Conservation (phyloP, 1,140 invertebrate genomes). For the Scylla paramamosain region DNA sequence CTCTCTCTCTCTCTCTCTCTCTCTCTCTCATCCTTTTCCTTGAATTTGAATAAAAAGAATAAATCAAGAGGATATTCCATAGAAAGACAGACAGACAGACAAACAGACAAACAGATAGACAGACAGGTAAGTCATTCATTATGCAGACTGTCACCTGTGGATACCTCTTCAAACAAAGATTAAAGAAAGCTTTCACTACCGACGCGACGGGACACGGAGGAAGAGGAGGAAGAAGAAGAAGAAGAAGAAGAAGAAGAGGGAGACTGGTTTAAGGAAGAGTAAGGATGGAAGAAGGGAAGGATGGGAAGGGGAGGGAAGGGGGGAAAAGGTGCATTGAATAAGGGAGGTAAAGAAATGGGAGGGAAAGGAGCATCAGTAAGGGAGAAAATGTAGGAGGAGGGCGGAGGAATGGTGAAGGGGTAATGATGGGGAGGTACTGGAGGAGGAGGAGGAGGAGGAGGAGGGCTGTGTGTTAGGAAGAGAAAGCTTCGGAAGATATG, state of each 20-base stretch:
- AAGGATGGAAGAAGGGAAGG: not conserved
- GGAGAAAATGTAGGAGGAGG: not conserved
- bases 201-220: not conserved
- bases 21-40: too few relatives aligned
- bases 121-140: too few relatives aligned
- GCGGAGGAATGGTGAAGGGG: too few relatives aligned
- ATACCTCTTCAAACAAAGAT: not conserved
- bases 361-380: not conserved
- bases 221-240: not conserved
- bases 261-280: not conserved
- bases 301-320: not conserved
- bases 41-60: too few relatives aligned
- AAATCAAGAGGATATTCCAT: not conserved
- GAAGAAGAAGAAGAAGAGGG: not conserved
- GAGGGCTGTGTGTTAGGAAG: not conserved
- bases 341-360: not conserved
- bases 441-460: too few relatives aligned
- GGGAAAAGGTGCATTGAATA: not conserved
- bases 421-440: too few relatives aligned
- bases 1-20: too few relatives aligned
- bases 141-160: too few relatives aligned
- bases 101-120: not conserved
- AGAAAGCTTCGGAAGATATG: not conserved
- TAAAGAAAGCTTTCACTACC: not conserved
- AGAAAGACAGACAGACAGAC: not conserved